Evolutionary conservation across 2,797 vertebrate genomes (phyloP).

Genomic region (Microctenopoma lineatum): DNA sequence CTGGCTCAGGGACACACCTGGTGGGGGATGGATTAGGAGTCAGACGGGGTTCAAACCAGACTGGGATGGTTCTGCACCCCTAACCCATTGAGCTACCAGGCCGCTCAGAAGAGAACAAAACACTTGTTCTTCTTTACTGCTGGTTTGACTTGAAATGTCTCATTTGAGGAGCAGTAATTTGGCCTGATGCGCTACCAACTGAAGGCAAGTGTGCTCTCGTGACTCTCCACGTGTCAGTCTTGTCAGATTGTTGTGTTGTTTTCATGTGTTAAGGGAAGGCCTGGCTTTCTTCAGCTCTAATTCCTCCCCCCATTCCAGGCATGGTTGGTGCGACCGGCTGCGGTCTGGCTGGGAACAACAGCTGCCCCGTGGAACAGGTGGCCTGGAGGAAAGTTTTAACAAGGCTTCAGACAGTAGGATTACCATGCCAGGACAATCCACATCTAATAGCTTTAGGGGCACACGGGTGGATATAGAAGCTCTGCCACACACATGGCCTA

Average conservation of each 20-base stretch:
- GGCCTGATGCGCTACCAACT: conserved; percentile 31
- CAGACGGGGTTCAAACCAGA: no score
- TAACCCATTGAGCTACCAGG: no score
- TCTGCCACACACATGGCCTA: conserved; percentile 39
- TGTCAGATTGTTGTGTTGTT: conserved; percentile 36
- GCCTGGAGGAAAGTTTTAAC: conserved; percentile 79
- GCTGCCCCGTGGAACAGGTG: conserved; percentile 81
- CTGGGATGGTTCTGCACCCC: no score
- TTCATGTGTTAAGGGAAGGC: conserved; percentile 20
- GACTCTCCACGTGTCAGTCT: conserved; percentile 32
- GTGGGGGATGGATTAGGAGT: no score
- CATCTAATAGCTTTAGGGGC: conserved; percentile 69
- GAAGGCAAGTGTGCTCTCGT: conserved; percentile 34
- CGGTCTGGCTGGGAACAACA: conserved; percentile 62
- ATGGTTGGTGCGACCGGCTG: conserved; percentile 39
- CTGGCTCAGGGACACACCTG: no score
- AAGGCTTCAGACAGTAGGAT: conserved; percentile 69
- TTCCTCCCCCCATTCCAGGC: conserved; percentile 33
- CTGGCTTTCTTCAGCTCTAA: conserved; percentile 17
- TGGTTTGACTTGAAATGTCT: conserved; percentile 17
- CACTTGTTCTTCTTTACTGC: background rate
- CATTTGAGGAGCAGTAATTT: conserved; percentile 33
- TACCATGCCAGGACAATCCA: conserved; percentile 66
- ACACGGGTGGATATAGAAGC: conserved; percentile 48
- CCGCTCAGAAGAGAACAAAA: conserved; percentile 5